Conservation (phyloP, 1,140 invertebrate genomes). For the Drosophila neocordata region DNA sequence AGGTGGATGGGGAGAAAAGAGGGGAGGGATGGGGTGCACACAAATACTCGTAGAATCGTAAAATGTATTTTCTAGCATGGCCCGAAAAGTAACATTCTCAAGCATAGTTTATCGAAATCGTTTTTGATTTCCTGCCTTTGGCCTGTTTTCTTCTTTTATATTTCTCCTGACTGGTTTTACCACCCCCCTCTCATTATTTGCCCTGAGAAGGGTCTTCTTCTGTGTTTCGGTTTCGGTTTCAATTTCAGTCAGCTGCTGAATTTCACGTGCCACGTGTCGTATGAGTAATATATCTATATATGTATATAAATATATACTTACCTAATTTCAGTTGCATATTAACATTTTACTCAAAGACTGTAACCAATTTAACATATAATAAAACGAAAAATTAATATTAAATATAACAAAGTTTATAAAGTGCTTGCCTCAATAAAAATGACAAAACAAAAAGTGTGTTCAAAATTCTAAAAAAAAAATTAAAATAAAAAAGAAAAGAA, state of each 20-base stretch:
- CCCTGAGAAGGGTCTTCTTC: conserved; percentile 24
- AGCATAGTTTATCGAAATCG: conserved; percentile 57
- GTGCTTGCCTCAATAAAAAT: conserved; percentile 45
- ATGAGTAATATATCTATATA: conserved; percentile 53
- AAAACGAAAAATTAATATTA: conserved; percentile 24
- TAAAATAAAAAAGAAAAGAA: no score
- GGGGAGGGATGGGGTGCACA: conserved; percentile 26
- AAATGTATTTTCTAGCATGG: conserved; percentile 33
- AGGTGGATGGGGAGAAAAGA: not conserved
- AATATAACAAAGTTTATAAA: conserved; percentile 23
- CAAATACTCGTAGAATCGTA: conserved; percentile 47
- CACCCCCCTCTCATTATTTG: conserved; percentile 6
- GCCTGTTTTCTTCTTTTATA: conserved; percentile 35
- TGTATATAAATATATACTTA: not conserved
- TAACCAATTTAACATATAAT: conserved; percentile 44
- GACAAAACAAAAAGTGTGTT: conserved; percentile 48
- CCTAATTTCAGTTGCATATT: conserved; percentile 37
- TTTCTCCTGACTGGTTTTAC: conserved; percentile 23
- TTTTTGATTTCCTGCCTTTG: conserved; percentile 63
- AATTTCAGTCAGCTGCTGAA: conserved; percentile 50
- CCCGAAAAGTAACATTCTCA: conserved; percentile 61
- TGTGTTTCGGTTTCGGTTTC: conserved; percentile 42
- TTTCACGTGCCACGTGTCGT: conserved; percentile 69
- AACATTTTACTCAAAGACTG: conserved; percentile 66
- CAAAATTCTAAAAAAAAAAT: conserved; percentile 55